phyloP scores from a whole-genome alignment of 2,888 invertebrate genomes.

The Nipponacmea schrenckii region DNA sequence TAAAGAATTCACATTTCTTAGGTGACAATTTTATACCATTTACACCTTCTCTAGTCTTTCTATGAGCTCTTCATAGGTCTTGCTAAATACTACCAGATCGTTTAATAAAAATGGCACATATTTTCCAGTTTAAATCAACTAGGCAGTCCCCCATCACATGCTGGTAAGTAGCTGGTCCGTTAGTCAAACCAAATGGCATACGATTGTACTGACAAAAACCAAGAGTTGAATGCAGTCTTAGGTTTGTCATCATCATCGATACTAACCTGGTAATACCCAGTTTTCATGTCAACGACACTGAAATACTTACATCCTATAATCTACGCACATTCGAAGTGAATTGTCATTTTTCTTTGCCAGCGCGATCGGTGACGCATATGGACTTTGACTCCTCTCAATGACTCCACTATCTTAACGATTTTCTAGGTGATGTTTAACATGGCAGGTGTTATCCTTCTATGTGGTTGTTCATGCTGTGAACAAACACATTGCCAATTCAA shows the following conservation, averaged over 20 bases:
- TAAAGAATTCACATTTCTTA: conserved; percentile 9
- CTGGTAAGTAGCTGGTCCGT: not conserved
- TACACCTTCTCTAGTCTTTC: conserved; percentile 5
- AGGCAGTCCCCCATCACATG: not conserved
- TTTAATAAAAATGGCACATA: conserved; percentile 14
- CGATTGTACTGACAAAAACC: not conserved
- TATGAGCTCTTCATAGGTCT: conserved; percentile 4
- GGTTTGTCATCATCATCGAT: not conserved
- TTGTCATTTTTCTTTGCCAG: too few relatives aligned
- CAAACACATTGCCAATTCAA: too few relatives aligned
- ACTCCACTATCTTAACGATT: too few relatives aligned
- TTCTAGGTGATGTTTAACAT: too few relatives aligned
- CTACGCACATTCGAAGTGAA: too few relatives aligned
- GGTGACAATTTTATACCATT: conserved; percentile 5
- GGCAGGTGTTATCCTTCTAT: too few relatives aligned
- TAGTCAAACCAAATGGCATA: not conserved
- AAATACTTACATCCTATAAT: too few relatives aligned
- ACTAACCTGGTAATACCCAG: too few relatives aligned
- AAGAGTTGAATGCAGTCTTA: not conserved
- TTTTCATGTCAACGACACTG: too few relatives aligned
- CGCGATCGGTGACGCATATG: too few relatives aligned
- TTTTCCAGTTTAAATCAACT: not conserved
- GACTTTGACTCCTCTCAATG: too few relatives aligned
- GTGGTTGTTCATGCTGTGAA: too few relatives aligned
- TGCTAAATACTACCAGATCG: conserved; percentile 17